Evolutionary conservation across 2,888 invertebrate genomes (phyloP).

Genomic region (Nemoura dubitans): DNA sequence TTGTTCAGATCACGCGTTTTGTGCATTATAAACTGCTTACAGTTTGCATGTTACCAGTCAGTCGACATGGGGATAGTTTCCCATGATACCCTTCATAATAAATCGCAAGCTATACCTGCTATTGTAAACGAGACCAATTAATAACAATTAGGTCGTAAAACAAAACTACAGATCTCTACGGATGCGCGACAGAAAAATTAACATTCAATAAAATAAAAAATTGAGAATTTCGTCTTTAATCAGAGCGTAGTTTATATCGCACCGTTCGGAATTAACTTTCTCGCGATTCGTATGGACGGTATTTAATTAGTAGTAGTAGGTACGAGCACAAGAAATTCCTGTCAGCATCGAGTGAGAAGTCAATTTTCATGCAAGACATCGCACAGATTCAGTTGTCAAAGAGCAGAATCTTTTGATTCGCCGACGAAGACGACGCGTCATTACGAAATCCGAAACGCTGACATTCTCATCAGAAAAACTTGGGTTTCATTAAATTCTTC

Average conservation of each 20-base stretch:
- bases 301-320: background rate
- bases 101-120: background rate
- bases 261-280: background rate
- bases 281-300: background rate
- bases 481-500: background rate
- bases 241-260: background rate
- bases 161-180: background rate
- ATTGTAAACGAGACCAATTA: background rate
- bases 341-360: background rate
- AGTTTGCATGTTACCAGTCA: background rate
- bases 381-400: background rate
- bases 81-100: background rate
- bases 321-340: background rate
- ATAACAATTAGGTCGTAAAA: background rate
- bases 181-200: background rate
- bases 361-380: background rate
- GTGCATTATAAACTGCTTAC: background rate
- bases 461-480: background rate
- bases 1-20: slow-evolving; percentile 4
- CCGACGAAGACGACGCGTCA: background rate
- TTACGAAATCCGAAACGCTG: background rate
- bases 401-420: background rate
- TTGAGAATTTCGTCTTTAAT: background rate
- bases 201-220: slow-evolving; percentile 7
- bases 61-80: background rate